Evolutionary conservation across 2,888 invertebrate species (phyloP), one percentile per base, ranked within the genome.

Genomic region (Anoplius nigerrimus): DNA sequence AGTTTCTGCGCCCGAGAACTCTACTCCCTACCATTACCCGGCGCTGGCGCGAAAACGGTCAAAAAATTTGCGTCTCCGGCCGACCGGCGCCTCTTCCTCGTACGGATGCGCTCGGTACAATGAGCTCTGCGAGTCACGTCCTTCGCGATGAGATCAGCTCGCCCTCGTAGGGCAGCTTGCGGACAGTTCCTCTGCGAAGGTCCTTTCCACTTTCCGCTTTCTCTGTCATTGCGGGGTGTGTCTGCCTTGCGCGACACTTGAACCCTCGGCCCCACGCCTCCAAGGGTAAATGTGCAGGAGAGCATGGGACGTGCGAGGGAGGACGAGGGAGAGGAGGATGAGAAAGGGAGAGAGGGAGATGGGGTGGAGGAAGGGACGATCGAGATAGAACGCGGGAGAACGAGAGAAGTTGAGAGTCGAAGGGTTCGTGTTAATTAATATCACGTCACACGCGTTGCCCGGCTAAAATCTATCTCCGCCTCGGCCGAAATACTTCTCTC

Each of bases 391-490:
- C 60, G 74, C 73, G 56, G 42, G 62, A 72, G 74, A 61, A 55
- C 48, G 61, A 53, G 69, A 72, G 76, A 71, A 72, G 73, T 72
- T 62, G 63, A 74, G 66, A 79, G 80, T 76, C 82, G 84, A 86
- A 87, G 87, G 87, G 86, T 87, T 85, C 86, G 88, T 84, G 88
- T 88, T 88, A 88, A 88, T 88, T 88, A 88, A 88, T 88, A 88
- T 88, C 87, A 87, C 87, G 88, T 88, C 88, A 88, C 85, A 82
- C 83, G 86, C 84, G 82, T 81, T 82, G 81, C 83, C 80, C 81
- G 72, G 80, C 84, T 84, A 77, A 84, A 86, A 84, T 87, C 82
- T 84, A 83, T 85, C 86, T 81, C 77, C 77, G 70, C 75, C 72
- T 74, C 71, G 66, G 69, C 67, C 72, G 67, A 75, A 75, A 82